Conservation (phyloP, 2,797 vertebrate genomes). For the Bradypodion ventrale region DNA sequence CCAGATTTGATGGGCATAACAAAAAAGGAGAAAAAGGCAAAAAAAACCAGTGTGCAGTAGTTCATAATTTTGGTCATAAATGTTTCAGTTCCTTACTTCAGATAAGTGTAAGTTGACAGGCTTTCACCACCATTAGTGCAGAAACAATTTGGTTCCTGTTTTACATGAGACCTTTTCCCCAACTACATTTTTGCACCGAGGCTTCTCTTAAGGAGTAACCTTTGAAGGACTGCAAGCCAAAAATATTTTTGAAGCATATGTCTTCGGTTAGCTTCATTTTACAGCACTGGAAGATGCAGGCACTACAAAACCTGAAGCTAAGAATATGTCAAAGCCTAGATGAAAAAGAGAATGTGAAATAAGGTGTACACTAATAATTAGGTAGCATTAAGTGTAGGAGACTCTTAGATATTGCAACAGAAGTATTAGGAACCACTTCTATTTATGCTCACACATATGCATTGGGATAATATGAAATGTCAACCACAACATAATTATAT, state of each 20-base stretch:
- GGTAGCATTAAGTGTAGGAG: not conserved
- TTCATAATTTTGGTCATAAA: slow-evolving; percentile 40
- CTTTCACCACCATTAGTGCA: not conserved
- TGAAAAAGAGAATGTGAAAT: not conserved
- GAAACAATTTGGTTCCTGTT: slow-evolving; percentile 10
- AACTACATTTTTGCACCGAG: slow-evolving; percentile 14
- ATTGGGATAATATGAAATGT: no score
- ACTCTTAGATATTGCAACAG: not conserved
- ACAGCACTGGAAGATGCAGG: not conserved
- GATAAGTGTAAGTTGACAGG: slow-evolving; percentile 36
- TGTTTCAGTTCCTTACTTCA: slow-evolving; percentile 32
- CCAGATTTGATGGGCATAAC: slow-evolving; percentile 27
- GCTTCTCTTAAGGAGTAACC: not conserved
- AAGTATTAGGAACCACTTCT: not conserved
- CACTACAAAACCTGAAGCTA: slow-evolving; percentile 12
- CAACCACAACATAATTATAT: no score
- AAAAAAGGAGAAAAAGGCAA: not conserved
- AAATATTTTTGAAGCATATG: not conserved
- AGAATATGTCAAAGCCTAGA: not conserved
- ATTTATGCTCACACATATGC: no score
- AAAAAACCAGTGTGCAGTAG: slow-evolving; percentile 1
- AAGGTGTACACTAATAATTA: not conserved
- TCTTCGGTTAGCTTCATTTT: not conserved
- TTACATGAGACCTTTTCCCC: slow-evolving; percentile 6
- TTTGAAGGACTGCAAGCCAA: not conserved